These are phyloP conservation scores for Lepidurus arcticus DNA, from an alignment of 1,140 invertebrate species.

Conservation along the genomic window DNA sequence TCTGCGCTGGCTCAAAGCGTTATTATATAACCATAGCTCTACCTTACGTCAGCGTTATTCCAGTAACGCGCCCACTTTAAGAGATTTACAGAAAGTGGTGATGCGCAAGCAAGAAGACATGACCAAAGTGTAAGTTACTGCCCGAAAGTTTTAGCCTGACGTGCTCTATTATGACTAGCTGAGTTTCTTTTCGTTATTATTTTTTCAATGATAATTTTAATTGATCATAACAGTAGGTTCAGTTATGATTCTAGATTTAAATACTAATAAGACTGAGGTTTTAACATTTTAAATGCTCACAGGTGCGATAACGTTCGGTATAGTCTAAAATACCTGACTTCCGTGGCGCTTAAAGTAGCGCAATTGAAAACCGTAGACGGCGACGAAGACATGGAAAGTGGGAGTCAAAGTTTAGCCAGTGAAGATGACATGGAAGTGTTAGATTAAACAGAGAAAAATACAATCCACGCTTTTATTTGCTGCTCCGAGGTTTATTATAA, in stretches of 20 bases:
- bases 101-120: slow-evolving; percentile 72
- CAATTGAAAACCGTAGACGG: not conserved
- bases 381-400: not conserved
- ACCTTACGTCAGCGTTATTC: slow-evolving; percentile 50
- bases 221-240: no score
- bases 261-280: no score
- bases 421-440: not conserved
- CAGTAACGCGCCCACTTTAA: slow-evolving; percentile 54
- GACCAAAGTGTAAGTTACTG: slow-evolving; percentile 56
- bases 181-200: not conserved
- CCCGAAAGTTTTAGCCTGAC: not conserved
- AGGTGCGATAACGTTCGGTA: not conserved
- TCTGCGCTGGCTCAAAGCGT: slow-evolving; percentile 65
- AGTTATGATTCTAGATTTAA: no score
- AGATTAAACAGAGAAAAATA: not conserved
- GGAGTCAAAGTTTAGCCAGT: not conserved
- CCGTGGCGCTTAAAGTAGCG: not conserved
- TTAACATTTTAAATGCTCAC: no score
- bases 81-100: slow-evolving; percentile 72
- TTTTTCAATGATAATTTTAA: no score
- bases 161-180: not conserved
- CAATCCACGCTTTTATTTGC: not conserved
- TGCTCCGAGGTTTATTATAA: not conserved
- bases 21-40: slow-evolving; percentile 58
- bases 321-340: not conserved